These are phyloP conservation scores for Ctenopoma kingsleyae DNA, from an alignment of 2,797 vertebrate genomes.

Conservation along the genomic window DNA sequence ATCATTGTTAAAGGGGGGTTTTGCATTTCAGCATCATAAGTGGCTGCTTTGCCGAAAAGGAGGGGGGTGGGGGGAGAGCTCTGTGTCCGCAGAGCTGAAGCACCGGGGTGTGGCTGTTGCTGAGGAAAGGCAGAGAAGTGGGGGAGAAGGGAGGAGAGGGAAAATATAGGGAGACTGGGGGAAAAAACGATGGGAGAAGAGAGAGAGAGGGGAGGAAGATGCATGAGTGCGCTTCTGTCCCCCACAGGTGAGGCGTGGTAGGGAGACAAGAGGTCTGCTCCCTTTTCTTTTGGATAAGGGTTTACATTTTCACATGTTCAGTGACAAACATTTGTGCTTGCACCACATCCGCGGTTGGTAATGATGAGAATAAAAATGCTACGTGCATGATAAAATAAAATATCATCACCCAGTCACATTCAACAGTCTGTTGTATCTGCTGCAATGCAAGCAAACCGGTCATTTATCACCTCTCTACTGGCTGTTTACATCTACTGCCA, in stretches of 20 bases:
- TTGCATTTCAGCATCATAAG: not conserved
- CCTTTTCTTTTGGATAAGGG: not conserved
- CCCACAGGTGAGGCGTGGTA: conserved; percentile 39
- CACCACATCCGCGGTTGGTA: not conserved
- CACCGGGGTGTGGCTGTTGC: conserved; percentile 79
- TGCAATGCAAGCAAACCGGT: conserved; percentile 2
- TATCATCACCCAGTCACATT: conserved; percentile 7
- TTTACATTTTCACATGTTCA: no score
- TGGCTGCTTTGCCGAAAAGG: not conserved
- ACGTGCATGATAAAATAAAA: no score
- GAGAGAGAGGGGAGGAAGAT: not conserved
- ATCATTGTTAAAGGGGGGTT: not conserved
- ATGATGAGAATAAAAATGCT: not conserved
- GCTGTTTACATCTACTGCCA: conserved; percentile 12
- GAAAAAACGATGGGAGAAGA: no score
- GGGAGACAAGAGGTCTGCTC: conserved; percentile 11
- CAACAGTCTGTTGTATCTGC: conserved; percentile 35
- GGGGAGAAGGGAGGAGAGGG: not conserved
- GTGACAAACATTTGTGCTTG: no score
- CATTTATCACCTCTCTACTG: not conserved
- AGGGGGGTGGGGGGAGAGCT: no score
- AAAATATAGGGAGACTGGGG: no score
- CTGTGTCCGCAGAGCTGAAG: conserved; percentile 33
- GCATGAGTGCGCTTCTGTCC: conserved; percentile 25
- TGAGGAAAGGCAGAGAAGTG: conserved; percentile 58